Evolutionary conservation across 2,113 vertebrate species (phyloP).

Genomic region (Entelurus aequoreus): DNA sequence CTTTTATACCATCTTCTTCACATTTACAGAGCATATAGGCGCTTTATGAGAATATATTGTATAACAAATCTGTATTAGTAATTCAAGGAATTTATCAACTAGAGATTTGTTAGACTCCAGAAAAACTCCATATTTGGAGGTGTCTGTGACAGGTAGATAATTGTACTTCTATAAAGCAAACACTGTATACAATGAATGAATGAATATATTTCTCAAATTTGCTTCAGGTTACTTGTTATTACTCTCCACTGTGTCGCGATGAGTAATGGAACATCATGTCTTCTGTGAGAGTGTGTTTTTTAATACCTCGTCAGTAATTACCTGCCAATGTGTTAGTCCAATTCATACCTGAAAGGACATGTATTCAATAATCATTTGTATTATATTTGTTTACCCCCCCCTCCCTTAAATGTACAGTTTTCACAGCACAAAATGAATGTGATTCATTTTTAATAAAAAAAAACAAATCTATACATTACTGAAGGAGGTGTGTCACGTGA

Average conservation of each 20-base stretch:
- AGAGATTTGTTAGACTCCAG: conserved; percentile 71
- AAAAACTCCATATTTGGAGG: conserved; percentile 71
- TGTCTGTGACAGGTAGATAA: conserved; percentile 77
- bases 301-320: conserved; percentile 67
- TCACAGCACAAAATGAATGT: conserved; percentile 90
- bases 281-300: conserved; percentile 77
- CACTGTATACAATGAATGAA: conserved; percentile 77
- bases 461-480: conserved; percentile 49
- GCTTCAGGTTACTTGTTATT: conserved; percentile 73
- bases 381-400: conserved; percentile 51
- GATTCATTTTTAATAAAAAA: conserved; percentile 87
- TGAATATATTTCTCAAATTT: conserved; percentile 77
- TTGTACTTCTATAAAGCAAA: conserved; percentile 73
- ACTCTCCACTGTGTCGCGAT: conserved; percentile 47
- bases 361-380: conserved; percentile 51
- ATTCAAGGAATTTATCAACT: conserved; percentile 77
- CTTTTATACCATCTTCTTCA: conserved; percentile 72
- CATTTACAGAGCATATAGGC: conserved; percentile 67
- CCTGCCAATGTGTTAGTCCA: conserved; percentile 42
- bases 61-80: conserved; percentile 69
- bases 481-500: conserved; percentile 4
- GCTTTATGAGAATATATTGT: conserved; percentile 68
- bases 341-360: conserved; percentile 53
- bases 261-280: conserved; percentile 71
- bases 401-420: conserved; percentile 81